Conservation (phyloP, 2,113 vertebrate genomes). For the Marmota flaviventris region DNA sequence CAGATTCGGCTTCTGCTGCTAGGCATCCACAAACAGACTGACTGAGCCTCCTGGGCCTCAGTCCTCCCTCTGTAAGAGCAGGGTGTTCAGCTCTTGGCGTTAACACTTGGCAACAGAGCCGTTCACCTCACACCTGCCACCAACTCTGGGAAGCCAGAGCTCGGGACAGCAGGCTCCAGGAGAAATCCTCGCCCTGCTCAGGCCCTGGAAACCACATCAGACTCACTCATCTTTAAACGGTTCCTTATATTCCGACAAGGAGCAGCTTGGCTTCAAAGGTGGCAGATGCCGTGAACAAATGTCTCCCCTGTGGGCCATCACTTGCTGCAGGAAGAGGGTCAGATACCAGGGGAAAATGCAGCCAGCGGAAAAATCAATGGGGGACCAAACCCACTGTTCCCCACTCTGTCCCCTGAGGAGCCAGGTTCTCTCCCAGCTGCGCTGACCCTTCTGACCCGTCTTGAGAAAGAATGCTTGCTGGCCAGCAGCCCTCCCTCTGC, state of each 20-base stretch:
- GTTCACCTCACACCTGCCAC: accelerated
- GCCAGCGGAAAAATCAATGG: not conserved
- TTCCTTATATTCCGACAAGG: not conserved
- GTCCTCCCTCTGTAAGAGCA: not conserved
- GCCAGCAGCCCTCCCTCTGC: not conserved
- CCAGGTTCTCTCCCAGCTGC: not conserved
- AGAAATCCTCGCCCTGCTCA: not conserved
- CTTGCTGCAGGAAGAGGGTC: not conserved
- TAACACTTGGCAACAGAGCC: accelerated
- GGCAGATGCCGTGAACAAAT: not conserved
- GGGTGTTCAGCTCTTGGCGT: accelerated
- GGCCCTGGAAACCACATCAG: no score
- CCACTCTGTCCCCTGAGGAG: not conserved
- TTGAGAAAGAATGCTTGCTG: not conserved
- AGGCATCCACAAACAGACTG: not conserved
- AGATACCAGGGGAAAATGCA: not conserved
- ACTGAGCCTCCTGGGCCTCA: not conserved
- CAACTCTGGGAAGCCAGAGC: not conserved
- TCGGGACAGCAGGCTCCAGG: not conserved
- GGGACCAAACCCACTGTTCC: not conserved
- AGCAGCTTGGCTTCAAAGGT: not conserved
- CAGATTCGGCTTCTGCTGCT: not conserved
- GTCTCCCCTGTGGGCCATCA: not conserved
- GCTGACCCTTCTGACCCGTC: not conserved
- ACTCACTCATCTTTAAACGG: accelerated